Conservation (phyloP, 1,140 invertebrate genomes). For the Thaumatotibia leucotreta region DNA sequence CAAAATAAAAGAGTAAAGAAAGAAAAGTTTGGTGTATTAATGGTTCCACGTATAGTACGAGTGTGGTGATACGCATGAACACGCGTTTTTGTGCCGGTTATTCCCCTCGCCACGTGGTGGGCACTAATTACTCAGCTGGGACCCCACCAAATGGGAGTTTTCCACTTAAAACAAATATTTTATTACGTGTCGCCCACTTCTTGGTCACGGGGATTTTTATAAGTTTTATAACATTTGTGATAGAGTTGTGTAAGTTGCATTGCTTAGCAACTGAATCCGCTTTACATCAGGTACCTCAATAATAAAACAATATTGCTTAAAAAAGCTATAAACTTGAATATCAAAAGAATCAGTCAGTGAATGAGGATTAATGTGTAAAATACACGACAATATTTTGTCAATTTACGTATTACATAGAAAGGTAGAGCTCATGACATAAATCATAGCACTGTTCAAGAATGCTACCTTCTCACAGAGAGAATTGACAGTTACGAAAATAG, state of each 20-base stretch:
- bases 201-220: not conserved
- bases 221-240: not conserved
- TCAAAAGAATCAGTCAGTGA: too few relatives aligned
- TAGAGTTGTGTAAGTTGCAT: not conserved
- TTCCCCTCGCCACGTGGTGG: constrained; percentile 65
- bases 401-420: too few relatives aligned
- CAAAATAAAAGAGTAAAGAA: constrained; percentile 6
- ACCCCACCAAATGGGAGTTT: constrained; percentile 52
- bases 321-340: too few relatives aligned
- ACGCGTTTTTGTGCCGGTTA: constrained; percentile 42
- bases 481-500: too few relatives aligned
- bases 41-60: not conserved
- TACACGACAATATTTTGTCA: too few relatives aligned
- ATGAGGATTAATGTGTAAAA: too few relatives aligned
- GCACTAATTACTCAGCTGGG: constrained; percentile 72
- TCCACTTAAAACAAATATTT: constrained; percentile 47
- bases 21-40: constrained; percentile 9
- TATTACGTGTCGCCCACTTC: constrained; percentile 11
- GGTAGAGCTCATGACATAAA: too few relatives aligned
- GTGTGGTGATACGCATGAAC: constrained; percentile 28
- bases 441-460: too few relatives aligned
- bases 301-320: too few relatives aligned
- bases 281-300: too few relatives aligned
- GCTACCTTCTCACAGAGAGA: too few relatives aligned
- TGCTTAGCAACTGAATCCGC: not conserved